phyloP scores from a whole-genome alignment of 1,140 invertebrate species.

The Heliconius nattereri region DNA sequence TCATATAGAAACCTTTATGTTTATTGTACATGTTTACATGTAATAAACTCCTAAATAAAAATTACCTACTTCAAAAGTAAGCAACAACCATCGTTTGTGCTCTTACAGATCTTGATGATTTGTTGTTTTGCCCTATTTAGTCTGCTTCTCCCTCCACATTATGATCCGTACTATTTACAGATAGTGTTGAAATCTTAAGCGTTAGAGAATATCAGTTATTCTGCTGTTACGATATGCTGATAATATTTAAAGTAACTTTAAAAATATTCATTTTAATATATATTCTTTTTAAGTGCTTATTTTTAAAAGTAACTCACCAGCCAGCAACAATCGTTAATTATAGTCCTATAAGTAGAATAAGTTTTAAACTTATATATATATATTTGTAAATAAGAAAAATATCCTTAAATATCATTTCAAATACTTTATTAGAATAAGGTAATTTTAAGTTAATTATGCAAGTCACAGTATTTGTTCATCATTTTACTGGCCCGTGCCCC shows the following conservation, averaged over 20 bases:
- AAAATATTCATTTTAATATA: not conserved
- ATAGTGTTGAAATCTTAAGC: constrained; percentile 40
- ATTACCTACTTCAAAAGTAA: constrained; percentile 18
- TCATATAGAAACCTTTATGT: too few species aligned
- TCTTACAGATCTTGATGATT: constrained; percentile 34
- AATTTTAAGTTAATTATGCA: constrained; percentile 19
- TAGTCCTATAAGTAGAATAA: too few species aligned
- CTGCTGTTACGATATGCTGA: not conserved
- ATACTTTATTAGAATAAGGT: not conserved
- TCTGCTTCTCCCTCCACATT: constrained; percentile 42
- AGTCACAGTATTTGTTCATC: constrained; percentile 24
- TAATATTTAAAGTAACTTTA: not conserved
- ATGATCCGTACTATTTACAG: constrained; percentile 57
- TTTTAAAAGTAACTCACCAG: too few species aligned
- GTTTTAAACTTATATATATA: too few species aligned
- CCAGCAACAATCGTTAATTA: too few species aligned
- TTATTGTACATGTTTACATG: too few species aligned
- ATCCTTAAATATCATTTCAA: not conserved
- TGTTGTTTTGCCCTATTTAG: constrained; percentile 61
- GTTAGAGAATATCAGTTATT: constrained; percentile 32
- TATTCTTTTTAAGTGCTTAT: not conserved
- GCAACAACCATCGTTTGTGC: not conserved
- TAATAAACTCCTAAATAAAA: not conserved
- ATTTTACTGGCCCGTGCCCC: constrained; percentile 64
- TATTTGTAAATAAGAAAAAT: not conserved